Evolutionary conservation across 2,888 invertebrate genomes (phyloP).

Genomic region (Holacanthella duospinosa): DNA sequence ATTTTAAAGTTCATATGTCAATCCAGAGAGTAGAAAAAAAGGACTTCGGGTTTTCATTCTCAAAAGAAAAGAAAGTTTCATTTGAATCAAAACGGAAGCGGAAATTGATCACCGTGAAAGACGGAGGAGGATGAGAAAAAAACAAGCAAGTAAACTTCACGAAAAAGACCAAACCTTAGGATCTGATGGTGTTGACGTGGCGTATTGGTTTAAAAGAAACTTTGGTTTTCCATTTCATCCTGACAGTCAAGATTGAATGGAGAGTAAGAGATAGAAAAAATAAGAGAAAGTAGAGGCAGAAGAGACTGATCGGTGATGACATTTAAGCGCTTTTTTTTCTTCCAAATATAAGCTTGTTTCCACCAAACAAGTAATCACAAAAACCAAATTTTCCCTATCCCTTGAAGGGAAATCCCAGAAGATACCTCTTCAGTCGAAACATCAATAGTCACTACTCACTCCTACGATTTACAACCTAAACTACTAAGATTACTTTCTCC

Average conservation of each 20-base stretch:
- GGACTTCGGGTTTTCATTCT: neutral
- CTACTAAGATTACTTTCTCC: no score
- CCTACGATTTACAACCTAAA: no score
- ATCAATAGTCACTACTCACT: no score
- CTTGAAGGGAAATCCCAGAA: no score
- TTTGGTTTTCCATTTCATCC: neutral
- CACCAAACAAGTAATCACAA: no score
- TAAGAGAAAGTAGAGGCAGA: neutral
- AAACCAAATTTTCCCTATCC: no score
- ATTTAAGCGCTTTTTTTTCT: no score
- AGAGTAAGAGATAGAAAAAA: neutral
- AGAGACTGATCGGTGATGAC: no score
- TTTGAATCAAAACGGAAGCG: conserved; percentile 4
- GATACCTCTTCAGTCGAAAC: no score
- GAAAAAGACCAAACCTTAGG: neutral
- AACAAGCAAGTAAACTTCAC: neutral
- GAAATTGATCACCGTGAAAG: conserved; percentile 9
- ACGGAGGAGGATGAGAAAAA: neutral
- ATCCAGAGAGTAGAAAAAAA: no score
- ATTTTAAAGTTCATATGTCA: no score
- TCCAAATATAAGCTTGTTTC: no score
- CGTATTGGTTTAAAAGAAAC: neutral
- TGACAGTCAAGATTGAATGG: neutral
- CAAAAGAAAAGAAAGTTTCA: neutral
- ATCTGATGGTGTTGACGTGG: conserved; percentile 2